Conservation (phyloP, 2,797 vertebrate species). For the Myotis myotis region DNA sequence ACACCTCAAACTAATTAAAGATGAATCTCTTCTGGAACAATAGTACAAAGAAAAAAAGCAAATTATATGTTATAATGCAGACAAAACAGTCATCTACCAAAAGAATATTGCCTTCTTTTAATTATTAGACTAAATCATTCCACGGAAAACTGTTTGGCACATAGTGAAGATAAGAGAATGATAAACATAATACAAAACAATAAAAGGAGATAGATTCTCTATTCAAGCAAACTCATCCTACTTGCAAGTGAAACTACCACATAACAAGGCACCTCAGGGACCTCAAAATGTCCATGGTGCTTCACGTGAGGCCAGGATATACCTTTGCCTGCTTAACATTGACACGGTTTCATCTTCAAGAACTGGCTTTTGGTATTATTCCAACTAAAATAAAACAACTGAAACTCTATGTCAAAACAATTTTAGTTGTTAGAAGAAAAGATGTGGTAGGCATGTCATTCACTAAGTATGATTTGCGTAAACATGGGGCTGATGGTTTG, state of each 20-base stretch:
- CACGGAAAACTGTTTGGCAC: conserved; percentile 68
- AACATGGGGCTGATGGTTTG: neutral
- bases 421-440: neutral
- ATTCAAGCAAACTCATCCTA: conserved; percentile 32
- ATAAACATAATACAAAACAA: conserved; percentile 73
- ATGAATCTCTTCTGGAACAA: conserved; percentile 70
- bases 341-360: conserved; percentile 18
- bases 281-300: neutral
- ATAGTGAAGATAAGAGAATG: conserved; percentile 60
- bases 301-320: neutral
- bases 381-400: conserved; percentile 39
- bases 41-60: conserved; percentile 68
- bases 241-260: neutral
- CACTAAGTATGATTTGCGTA: neutral
- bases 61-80: conserved; percentile 76
- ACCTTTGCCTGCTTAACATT: neutral
- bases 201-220: conserved; percentile 53
- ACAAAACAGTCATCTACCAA: conserved; percentile 70
- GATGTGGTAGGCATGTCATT: neutral
- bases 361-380: neutral
- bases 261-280: neutral
- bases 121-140: conserved; percentile 77
- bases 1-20: conserved; percentile 76
- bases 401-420: neutral
- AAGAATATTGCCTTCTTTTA: conserved; percentile 73